A percentile compares a stretch with the other conserved stretches of the same genome.
phyloP scores from a whole-genome alignment of 1,140 invertebrate species.

The Drosophila rufa region DNA sequence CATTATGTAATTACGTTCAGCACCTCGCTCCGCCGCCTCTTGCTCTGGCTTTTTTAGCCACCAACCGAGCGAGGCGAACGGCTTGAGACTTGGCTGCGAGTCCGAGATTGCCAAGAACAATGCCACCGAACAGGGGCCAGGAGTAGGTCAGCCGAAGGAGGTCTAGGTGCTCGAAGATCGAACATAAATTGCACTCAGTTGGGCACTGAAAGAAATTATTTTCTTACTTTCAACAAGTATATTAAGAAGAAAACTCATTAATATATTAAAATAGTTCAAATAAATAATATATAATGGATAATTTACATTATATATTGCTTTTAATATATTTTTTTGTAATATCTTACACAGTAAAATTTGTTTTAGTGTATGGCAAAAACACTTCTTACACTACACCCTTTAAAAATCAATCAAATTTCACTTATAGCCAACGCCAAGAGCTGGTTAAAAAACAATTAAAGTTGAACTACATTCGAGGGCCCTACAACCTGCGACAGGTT shows the following conservation, averaged over 20 bases:
- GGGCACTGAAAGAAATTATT: conserved; percentile 3
- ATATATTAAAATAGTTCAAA: background rate
- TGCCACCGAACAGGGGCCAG: conserved; percentile 22
- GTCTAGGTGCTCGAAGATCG: conserved; percentile 39
- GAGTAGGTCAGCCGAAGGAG: conserved; percentile 50
- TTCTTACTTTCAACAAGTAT: background rate
- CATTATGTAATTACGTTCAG: conserved; percentile 81
- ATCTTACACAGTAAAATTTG: background rate
- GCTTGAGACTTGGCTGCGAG: conserved; percentile 31
- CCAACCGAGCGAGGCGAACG: conserved; percentile 63
- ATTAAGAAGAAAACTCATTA: background rate
- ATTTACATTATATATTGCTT: too few relatives aligned
- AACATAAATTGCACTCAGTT: conserved; percentile 16
- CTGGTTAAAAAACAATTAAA: conserved; percentile 82
- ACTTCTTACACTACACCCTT: too few relatives aligned
- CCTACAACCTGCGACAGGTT: conserved; percentile 64
- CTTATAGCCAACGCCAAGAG: conserved; percentile 50
- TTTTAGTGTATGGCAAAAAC: background rate
- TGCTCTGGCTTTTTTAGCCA: conserved; percentile 29
- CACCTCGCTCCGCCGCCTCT: conserved; percentile 29
- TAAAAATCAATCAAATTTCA: conserved; percentile 80
- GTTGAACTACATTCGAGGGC: conserved; percentile 72
- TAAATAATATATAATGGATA: background rate
- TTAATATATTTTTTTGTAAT: background rate
- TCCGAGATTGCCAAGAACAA: conserved; percentile 50